phyloP scores from a whole-genome alignment of 2,797 vertebrate genomes.

The Podarcis siculus region DNA sequence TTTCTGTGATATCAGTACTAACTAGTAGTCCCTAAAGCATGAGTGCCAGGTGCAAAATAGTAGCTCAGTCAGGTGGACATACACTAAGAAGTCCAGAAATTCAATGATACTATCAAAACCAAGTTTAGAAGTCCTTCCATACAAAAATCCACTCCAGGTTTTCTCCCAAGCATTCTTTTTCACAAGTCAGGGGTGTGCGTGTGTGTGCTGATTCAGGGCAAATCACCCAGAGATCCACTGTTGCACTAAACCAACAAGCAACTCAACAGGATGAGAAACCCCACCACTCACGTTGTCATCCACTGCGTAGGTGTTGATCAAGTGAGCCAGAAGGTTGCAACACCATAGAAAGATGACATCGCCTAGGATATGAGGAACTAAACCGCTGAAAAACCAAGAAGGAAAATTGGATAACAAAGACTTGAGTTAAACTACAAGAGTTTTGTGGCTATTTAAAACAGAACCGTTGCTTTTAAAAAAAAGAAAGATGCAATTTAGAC shows the following conservation, averaged over 20 bases:
- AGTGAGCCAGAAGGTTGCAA: constrained; percentile 89
- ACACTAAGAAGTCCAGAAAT: not conserved
- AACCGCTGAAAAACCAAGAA: constrained; percentile 81
- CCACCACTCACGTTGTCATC: constrained; percentile 86
- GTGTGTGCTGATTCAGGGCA: too few relatives aligned
- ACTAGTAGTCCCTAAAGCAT: not conserved
- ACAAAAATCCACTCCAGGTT: too few relatives aligned
- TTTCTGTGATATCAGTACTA: not conserved
- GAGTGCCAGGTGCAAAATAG: not conserved
- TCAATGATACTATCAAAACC: too few relatives aligned
- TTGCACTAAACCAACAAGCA: not conserved
- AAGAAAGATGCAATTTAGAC: not conserved
- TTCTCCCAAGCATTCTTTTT: too few relatives aligned
- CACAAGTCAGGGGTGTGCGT: too few relatives aligned
- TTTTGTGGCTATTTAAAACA: not conserved
- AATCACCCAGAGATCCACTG: not conserved
- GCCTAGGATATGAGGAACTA: constrained; percentile 87
- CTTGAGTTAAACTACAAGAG: not conserved
- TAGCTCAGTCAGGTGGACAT: not conserved
- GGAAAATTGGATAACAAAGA: constrained; percentile 48
- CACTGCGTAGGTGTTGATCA: constrained; percentile 89
- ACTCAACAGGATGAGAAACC: not conserved
- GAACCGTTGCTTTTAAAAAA: not conserved
- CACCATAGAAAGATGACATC: constrained; percentile 91
- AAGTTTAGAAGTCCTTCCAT: too few relatives aligned